Evolutionary conservation across 1,140 invertebrate species (phyloP), one percentile per base, ranked within the genome.

Genomic region (Pachyrhynchus sulphureomaculatus): DNA sequence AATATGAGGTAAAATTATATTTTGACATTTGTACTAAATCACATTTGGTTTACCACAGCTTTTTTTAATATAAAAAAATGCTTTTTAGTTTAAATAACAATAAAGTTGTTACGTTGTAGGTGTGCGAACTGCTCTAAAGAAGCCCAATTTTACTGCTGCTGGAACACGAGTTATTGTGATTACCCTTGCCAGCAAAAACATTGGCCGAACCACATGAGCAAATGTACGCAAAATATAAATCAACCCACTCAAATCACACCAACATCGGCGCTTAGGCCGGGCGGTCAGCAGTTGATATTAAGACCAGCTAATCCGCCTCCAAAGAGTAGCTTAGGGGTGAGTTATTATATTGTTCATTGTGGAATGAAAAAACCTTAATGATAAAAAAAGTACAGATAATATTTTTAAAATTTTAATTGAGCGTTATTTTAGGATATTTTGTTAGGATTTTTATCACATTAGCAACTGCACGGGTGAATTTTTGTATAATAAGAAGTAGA

Each of bases 81-180:
- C n/a, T n/a, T n/a, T n/a, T n/a, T n/a, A n/a, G n/a, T n/a, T n/a
- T n/a, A n/a, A n/a, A n/a, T n/a, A n/a, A n/a, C n/a, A n/a, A n/a
- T n/a, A n/a, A n/a, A n/a, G n/a, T n/a, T n/a, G n/a, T n/a, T n/a
- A n/a, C n/a, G n/a, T 52, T 53, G 33, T 47, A 74, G 72, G 72
- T 96, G 93, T 76, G 86, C 90, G 0, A 83, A 85, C 68, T 96
- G 93, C 78, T 84, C 83, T 39, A 87, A 90, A 63, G 92, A 95
- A 77, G 91, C 93, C 0, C 84, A 91, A 62, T 93, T 93, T 73
- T 95, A 93, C 77, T 96, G 93, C 72, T 96, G 93, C 71, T 96
- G 93, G 93, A 96, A 95, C 77, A 95, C 93, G 0, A 88, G 91
- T 26, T 96, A 96, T 74, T 96, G 93, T 76, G 88, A 90, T 78